A percentile compares a stretch with the other conserved stretches of the same genome.
Evolutionary conservation across 2,113 vertebrate genomes (phyloP).

Genomic region (Cavia porcellus): DNA sequence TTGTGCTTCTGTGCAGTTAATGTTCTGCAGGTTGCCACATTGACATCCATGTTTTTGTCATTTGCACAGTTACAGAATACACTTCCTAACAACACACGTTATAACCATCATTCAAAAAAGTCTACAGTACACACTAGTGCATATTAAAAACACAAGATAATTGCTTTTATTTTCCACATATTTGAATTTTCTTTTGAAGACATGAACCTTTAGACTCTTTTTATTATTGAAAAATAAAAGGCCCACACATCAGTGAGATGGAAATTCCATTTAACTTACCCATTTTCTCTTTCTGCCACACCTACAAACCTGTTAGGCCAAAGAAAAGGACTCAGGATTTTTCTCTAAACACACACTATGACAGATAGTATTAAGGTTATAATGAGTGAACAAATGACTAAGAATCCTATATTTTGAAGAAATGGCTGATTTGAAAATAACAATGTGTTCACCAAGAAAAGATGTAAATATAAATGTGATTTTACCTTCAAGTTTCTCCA

Average conservation of each 20-base stretch:
- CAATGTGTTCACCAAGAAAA: not conserved
- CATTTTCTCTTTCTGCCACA: not conserved
- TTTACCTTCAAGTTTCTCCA: conserved; percentile 46
- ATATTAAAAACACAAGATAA: not conserved
- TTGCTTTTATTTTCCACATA: not conserved
- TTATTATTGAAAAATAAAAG: conserved; percentile 52
- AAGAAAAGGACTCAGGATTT: not conserved
- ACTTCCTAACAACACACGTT: not conserved
- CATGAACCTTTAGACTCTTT: not conserved
- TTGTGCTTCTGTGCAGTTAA: not conserved
- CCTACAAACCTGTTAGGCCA: not conserved
- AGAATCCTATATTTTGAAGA: not conserved
- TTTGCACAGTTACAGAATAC: not conserved
- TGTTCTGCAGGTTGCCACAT: not conserved
- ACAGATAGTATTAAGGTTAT: not conserved
- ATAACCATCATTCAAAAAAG: not conserved
- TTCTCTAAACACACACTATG: not conserved
- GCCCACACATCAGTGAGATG: not conserved
- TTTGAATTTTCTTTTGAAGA: conserved; percentile 40
- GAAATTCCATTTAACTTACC: not conserved
- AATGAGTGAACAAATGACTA: not conserved
- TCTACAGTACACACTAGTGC: not conserved
- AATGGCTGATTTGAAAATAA: conserved; percentile 9
- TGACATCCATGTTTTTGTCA: not conserved
- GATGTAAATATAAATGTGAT: not conserved